Evolutionary conservation across 2,888 invertebrate species (phyloP), one percentile per base, ranked within the genome.

Genomic region (Latrodectus elegans): DNA sequence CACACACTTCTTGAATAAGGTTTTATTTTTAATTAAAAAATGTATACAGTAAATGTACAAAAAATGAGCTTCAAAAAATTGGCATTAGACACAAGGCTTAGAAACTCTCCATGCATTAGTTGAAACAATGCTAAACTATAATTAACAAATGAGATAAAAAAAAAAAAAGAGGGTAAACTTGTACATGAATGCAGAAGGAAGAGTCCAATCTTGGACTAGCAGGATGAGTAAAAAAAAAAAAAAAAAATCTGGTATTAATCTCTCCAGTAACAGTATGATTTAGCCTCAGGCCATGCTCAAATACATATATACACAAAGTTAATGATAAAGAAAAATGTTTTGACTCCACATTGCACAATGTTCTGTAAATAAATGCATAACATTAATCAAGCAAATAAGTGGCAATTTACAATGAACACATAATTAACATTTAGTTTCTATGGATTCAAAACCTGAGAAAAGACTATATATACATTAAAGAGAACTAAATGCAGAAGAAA

Each of bases 1-100:
- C 17, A 68, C 60, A 22, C 17, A 68, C 22, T 70, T 85, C 85
- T 85, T 22, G 85, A 80, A 85, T 85, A 85, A 53, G 67, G 72
- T 81, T 86, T 86, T 82, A 70, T 68, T 81, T 81, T 81, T 87
- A 77, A 72, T 81, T 81, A 71, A 85, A 87, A 87, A 80, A 53
- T 87, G 86, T 88, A 83, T 88, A 88, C 87, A 88, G 26, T 88
- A 83, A 88, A 88, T 88, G 83, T 88, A 82, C 87, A 88, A 86
- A 87, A 83, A 77, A 83, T 88, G 87, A 88, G 87, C 87, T 88
- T 88, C 74, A 78, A 83, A 78, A 83, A 82, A 72, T 88, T 88
- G 87, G 87, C 87, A 88, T 83, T 82, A 70, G 55, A 78, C 74
- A 70, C 64, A 76, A 64, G 53, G 81, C 64, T 74, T 81, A 38